These are phyloP conservation scores for Brachionus asplanchnoidis DNA, from an alignment of 1,140 invertebrate genomes.

Conservation along the genomic window DNA sequence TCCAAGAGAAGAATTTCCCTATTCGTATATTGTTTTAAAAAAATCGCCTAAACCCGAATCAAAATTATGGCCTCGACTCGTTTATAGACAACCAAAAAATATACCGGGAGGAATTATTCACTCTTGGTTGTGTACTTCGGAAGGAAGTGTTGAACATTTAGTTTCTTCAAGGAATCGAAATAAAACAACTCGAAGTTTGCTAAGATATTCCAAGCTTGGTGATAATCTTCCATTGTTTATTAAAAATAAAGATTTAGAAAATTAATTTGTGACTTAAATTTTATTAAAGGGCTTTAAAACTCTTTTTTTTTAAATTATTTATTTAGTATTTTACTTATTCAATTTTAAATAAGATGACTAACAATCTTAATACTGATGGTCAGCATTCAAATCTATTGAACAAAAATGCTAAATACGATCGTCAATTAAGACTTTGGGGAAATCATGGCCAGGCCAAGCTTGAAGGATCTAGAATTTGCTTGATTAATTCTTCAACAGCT, in stretches of 20 bases:
- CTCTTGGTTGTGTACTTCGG: conserved; percentile 13
- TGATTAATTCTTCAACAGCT: conserved; percentile 86
- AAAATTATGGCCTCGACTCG: conserved; percentile 1
- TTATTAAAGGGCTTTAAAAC: neutral
- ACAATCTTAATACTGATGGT: neutral
- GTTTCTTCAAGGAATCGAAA: conserved; percentile 24
- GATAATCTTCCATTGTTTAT: neutral
- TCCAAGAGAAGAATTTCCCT: neutral
- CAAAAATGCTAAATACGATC: conserved; percentile 76
- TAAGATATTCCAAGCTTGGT: conserved; percentile 23
- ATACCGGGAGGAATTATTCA: neutral
- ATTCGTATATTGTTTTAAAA: conserved; percentile 18
- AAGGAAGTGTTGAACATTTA: conserved; percentile 27
- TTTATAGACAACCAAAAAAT: neutral
- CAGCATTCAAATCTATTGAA: conserved; percentile 47
- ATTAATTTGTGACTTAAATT: neutral
- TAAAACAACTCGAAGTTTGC: conserved; percentile 3
- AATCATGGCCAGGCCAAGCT: conserved; percentile 86
- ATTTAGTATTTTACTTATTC: neutral
- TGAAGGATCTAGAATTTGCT: conserved; percentile 80
- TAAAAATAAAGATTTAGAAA: neutral
- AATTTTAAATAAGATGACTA: neutral
- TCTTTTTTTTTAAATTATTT: neutral
- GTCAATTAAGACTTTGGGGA: conserved; percentile 87
- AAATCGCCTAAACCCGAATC: neutral